Percentiles rank a stretch among this genome's conserved stretches.
phyloP scores from a whole-genome alignment of 1,140 invertebrate species.

The Pogonognathellus flavescens region DNA sequence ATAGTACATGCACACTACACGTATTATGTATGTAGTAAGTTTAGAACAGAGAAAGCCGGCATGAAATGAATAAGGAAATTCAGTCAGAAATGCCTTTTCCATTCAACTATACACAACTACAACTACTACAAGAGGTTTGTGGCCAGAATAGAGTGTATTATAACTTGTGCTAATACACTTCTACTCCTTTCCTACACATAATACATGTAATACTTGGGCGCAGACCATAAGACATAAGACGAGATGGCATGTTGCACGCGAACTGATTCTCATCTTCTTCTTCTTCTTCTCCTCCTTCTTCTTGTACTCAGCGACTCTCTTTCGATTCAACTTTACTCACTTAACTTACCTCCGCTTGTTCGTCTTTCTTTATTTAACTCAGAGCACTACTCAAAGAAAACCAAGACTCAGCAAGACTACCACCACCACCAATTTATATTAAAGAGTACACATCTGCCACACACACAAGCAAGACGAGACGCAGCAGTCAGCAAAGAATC shows the following conservation, averaged over 20 bases:
- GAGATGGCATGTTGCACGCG: slow-evolving; percentile 40
- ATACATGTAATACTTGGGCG: too few species aligned
- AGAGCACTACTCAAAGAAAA: slow-evolving; percentile 8
- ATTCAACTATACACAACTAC: not conserved
- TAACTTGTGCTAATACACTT: too few species aligned
- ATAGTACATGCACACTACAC: not conserved
- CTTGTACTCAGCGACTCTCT: not conserved
- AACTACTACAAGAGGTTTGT: slow-evolving; percentile 7
- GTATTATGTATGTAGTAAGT: not conserved
- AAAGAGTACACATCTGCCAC: not conserved
- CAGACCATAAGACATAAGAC: not conserved
- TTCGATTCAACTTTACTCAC: not conserved
- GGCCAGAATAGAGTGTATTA: slow-evolving; percentile 11
- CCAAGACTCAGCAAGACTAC: not conserved
- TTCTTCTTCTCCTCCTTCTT: slow-evolving; percentile 7
- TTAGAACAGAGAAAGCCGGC: slow-evolving; percentile 19
- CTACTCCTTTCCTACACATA: too few species aligned
- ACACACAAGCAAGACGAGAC: not conserved
- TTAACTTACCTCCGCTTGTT: not conserved
- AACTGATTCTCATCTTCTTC: slow-evolving; percentile 24
- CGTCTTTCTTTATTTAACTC: slow-evolving; percentile 22
- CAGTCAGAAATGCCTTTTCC: slow-evolving; percentile 12
- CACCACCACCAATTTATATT: not conserved
- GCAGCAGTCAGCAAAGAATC: too few species aligned
- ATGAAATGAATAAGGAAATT: slow-evolving; percentile 49